phyloP scores from a whole-genome alignment of 2,888 invertebrate species.

The Clepsis dumicolana region DNA sequence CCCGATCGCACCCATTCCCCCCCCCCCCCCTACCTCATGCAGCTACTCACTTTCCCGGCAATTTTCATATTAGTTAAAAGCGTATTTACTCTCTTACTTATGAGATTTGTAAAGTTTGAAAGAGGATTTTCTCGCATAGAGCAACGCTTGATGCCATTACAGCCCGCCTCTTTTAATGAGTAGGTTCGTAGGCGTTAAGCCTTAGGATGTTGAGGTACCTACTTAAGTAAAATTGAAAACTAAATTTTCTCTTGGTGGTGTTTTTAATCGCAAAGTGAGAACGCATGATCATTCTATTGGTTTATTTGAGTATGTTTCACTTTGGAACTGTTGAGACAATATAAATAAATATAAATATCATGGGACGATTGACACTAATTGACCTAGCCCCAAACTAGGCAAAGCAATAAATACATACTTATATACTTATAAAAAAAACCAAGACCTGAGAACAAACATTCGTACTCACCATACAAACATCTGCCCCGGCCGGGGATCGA shows the following conservation, averaged over 20 bases:
- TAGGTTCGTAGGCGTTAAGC: neutral
- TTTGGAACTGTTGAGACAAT: too few relatives aligned
- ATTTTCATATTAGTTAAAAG: constrained; percentile 56
- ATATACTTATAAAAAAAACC: too few relatives aligned
- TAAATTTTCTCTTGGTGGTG: neutral
- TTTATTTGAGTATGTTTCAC: neutral
- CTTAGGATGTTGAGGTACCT: neutral
- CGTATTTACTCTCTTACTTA: constrained; percentile 40
- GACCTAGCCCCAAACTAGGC: too few relatives aligned
- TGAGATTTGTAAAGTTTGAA: constrained; percentile 46
- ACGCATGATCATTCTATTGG: neutral
- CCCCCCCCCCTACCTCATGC: constrained; percentile 38
- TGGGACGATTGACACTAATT: too few relatives aligned
- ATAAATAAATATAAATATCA: too few relatives aligned
- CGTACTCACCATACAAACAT: too few relatives aligned
- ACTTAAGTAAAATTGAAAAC: neutral
- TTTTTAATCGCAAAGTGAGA: neutral
- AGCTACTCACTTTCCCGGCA: constrained; percentile 52
- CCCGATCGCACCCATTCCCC: constrained; percentile 4
- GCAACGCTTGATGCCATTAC: constrained; percentile 28
- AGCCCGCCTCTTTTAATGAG: constrained; percentile 27
- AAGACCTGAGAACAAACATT: too few relatives aligned
- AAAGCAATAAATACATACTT: too few relatives aligned
- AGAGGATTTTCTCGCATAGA: constrained; percentile 39
- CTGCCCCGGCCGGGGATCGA: too few relatives aligned